phyloP scores from a whole-genome alignment of 1,140 invertebrate genomes.

The Ceratosolen solmsi region DNA sequence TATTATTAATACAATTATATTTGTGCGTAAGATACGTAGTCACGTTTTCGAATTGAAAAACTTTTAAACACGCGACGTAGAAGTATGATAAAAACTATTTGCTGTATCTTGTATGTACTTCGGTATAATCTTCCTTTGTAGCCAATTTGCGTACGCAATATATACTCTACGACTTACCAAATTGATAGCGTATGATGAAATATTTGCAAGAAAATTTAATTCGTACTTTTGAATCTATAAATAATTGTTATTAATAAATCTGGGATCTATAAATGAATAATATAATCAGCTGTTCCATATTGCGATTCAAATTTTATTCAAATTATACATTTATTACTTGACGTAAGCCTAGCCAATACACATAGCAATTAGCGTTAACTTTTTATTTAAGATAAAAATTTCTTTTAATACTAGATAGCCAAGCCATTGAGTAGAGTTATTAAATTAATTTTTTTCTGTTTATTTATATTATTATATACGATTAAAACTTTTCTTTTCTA shows the following conservation, averaged over 20 bases:
- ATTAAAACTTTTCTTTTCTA: too few relatives aligned
- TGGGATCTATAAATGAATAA: neutral
- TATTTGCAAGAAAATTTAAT: neutral
- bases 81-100: neutral
- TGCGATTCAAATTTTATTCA: neutral
- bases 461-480: too few relatives aligned
- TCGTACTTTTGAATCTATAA: neutral
- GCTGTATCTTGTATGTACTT: neutral
- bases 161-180: neutral
- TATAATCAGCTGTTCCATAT: neutral
- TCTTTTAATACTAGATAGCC: too few relatives aligned
- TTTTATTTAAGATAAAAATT: neutral
- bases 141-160: neutral
- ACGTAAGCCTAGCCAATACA: too few relatives aligned
- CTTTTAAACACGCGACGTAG: neutral
- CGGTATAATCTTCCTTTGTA: neutral
- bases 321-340: neutral
- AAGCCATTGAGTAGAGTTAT: neutral
- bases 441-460: neutral
- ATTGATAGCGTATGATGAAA: neutral
- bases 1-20: neutral
- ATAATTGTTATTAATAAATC: neutral
- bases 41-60: conserved; percentile 18
- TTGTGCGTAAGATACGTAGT: neutral
- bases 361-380: too few relatives aligned